Percentiles rank a stretch among this genome's conserved stretches.
These are phyloP conservation scores for Antheraea yamamai DNA, from an alignment of 2,888 invertebrate species.

Conservation along the genomic window DNA sequence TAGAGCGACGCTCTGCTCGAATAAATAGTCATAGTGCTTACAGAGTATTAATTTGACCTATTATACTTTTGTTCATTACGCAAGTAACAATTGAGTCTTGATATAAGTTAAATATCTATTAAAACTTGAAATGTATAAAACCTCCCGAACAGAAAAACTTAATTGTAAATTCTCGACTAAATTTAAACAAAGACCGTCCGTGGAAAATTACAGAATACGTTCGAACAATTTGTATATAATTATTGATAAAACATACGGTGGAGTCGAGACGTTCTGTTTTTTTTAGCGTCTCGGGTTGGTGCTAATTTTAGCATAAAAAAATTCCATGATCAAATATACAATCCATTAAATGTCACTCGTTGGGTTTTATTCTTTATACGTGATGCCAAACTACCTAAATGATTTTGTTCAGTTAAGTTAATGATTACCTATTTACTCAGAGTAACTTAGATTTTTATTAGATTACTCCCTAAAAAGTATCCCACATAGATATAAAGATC, in stretches of 20 bases:
- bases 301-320: not conserved
- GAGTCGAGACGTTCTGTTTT: not conserved
- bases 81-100: too few species aligned
- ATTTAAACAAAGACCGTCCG: not conserved
- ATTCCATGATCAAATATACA: not conserved
- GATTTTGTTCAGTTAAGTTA: not conserved
- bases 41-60: too few species aligned
- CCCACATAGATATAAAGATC: not conserved
- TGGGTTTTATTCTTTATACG: not conserved
- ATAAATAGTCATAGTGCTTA: too few species aligned
- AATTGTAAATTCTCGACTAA: not conserved
- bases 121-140: not conserved
- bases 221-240: not conserved
- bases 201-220: not conserved
- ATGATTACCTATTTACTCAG: not conserved
- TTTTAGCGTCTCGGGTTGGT: not conserved
- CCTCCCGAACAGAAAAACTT: not conserved
- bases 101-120: not conserved
- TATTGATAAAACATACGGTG: not conserved
- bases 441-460: not conserved
- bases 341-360: not conserved
- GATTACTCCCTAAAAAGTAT: not conserved
- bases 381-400: not conserved
- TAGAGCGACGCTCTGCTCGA: too few species aligned
- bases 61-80: too few species aligned